phyloP scores from a whole-genome alignment of 2,797 vertebrate genomes.

The Sphaeramia orbicularis region DNA sequence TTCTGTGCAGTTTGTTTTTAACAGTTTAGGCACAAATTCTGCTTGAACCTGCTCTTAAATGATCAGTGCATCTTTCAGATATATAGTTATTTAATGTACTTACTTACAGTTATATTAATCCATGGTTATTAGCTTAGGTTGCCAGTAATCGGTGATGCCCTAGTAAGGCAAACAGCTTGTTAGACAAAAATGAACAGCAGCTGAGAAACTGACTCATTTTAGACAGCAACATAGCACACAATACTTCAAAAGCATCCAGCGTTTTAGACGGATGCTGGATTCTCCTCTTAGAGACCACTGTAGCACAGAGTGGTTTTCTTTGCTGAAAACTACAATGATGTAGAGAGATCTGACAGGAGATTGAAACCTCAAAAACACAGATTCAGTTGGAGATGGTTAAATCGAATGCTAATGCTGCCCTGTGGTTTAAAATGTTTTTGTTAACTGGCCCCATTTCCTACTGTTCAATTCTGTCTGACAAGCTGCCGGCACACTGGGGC shows the following conservation, averaged over 20 bases:
- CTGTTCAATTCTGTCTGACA: neutral
- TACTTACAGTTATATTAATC: constrained; percentile 1
- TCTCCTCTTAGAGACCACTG: neutral
- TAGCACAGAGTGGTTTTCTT: neutral
- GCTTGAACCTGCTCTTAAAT: constrained; percentile 2
- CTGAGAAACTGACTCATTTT: neutral
- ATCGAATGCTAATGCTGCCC: constrained; percentile 5
- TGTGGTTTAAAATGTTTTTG: constrained; percentile 40
- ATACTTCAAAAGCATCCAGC: neutral
- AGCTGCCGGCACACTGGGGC: constrained; percentile 6
- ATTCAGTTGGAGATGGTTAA: constrained; percentile 7
- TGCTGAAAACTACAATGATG: neutral
- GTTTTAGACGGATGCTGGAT: neutral
- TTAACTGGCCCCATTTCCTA: constrained; percentile 25
- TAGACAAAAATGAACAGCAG: neutral
- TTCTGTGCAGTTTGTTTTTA: too few species aligned
- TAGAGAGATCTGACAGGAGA: neutral
- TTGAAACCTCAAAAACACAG: neutral
- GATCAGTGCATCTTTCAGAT: neutral
- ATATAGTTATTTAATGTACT: neutral
- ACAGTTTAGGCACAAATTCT: neutral
- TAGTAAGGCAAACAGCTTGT: neutral
- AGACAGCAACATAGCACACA: neutral
- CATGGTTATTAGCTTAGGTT: neutral
- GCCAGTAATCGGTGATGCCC: neutral